These are phyloP conservation scores for Felis chaus DNA, from an alignment of 2,113 vertebrate genomes.

Conservation along the genomic window DNA sequence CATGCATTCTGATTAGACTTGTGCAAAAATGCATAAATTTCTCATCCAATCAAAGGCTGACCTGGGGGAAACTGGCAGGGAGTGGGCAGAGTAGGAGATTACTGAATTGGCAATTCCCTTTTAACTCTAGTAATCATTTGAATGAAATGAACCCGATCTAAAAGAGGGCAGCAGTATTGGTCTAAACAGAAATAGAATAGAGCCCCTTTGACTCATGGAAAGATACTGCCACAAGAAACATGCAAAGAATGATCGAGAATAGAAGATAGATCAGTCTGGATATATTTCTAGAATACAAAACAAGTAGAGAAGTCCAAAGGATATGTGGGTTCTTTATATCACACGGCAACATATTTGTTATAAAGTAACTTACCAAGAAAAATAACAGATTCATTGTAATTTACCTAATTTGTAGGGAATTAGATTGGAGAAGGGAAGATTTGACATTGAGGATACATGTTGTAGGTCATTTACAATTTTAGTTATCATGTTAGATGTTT, in stretches of 20 bases:
- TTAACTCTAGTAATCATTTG: constrained; percentile 52
- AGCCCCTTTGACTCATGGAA: not conserved
- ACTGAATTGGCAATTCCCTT: constrained; percentile 49
- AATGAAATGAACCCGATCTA: constrained; percentile 53
- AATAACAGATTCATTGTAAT: not conserved
- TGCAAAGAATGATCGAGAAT: not conserved
- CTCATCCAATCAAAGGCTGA: constrained; percentile 58
- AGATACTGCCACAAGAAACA: not conserved
- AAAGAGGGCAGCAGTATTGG: constrained; percentile 9
- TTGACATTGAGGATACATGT: not conserved
- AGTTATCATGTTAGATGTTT: not conserved
- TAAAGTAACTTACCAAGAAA: not conserved
- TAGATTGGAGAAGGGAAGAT: not conserved
- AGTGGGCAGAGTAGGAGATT: constrained; percentile 43
- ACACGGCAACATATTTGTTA: not conserved
- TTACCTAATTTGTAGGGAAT: not conserved
- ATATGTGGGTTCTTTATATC: not conserved
- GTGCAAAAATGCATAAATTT: constrained; percentile 61
- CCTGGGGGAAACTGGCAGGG: constrained; percentile 33
- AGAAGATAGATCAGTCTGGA: not conserved
- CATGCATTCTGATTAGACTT: constrained; percentile 56
- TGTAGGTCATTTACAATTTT: not conserved
- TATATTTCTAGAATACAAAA: not conserved
- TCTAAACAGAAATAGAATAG: constrained; percentile 45
- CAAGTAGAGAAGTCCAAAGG: not conserved